Evolutionary conservation across 2,888 invertebrate species (phyloP).

Genomic region (Conops quadrifasciatus): DNA sequence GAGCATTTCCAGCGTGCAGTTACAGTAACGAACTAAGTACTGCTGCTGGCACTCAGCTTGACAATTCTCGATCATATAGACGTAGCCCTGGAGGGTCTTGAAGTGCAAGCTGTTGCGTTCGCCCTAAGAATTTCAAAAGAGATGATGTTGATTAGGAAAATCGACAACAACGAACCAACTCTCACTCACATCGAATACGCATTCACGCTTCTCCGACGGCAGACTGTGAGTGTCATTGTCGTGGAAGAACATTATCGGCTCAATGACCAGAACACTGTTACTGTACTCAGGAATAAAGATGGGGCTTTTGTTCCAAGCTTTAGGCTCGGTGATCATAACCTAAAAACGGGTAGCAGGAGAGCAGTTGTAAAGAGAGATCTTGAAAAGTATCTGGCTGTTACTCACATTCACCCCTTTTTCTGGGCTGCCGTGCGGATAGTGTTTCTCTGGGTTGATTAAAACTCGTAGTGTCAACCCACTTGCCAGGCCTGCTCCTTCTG

Average conservation of each 20-base stretch:
- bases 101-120: conserved; percentile 50
- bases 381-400: not conserved
- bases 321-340: conserved; percentile 56
- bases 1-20: conserved; percentile 62
- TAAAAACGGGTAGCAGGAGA: conserved; percentile 31
- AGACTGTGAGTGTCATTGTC: conserved; percentile 56
- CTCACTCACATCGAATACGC: conserved; percentile 59
- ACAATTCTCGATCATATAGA: conserved; percentile 63
- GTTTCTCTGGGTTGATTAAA: conserved; percentile 52
- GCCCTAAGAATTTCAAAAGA: not conserved
- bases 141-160: not conserved
- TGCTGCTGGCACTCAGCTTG: conserved; percentile 62
- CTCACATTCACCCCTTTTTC: conserved; percentile 54
- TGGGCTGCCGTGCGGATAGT: conserved; percentile 48
- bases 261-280: conserved; percentile 53
- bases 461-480: conserved; percentile 53
- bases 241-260: conserved; percentile 57
- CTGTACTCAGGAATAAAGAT: conserved; percentile 55
- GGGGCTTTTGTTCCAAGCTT: conserved; percentile 55
- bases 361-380: not conserved
- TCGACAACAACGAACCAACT: not conserved
- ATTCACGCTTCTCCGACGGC: conserved; percentile 51
- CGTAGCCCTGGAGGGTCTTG: conserved; percentile 57
- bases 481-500: conserved; percentile 52
- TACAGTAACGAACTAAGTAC: conserved; percentile 59